Evolutionary conservation across 2,888 invertebrate species (phyloP).

Genomic region (Laspeyria flexula): DNA sequence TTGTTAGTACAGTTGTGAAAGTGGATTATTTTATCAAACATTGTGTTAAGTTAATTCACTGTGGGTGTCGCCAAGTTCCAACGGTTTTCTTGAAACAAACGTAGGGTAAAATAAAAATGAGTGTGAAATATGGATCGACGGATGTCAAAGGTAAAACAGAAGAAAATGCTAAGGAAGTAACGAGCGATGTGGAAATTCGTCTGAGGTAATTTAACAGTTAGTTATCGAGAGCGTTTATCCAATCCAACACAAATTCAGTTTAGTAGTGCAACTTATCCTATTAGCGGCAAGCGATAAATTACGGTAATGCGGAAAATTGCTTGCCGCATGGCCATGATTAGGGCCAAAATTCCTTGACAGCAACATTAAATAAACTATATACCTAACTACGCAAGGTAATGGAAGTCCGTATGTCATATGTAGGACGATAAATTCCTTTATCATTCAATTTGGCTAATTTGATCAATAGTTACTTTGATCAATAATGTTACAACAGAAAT

Average conservation of each 20-base stretch:
- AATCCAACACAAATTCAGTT: constrained; percentile 48
- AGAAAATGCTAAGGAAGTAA: constrained; percentile 57
- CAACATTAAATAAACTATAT: background rate
- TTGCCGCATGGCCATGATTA: background rate
- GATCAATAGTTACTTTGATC: constrained; percentile 4
- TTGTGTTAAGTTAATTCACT: constrained; percentile 29
- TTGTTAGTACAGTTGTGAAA: constrained; percentile 52
- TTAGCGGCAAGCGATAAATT: constrained; percentile 56
- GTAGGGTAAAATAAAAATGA: constrained; percentile 54
- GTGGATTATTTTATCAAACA: constrained; percentile 26
- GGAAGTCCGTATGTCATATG: background rate
- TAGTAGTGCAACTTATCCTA: constrained; percentile 61
- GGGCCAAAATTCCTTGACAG: background rate
- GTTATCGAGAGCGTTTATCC: constrained; percentile 41
- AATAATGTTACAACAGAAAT: constrained; percentile 13
- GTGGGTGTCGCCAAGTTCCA: constrained; percentile 26
- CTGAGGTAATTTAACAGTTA: constrained; percentile 61
- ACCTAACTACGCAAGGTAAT: background rate
- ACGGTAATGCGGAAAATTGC: constrained; percentile 57
- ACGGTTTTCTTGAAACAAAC: constrained; percentile 23
- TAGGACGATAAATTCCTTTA: constrained; percentile 15
- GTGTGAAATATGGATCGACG: constrained; percentile 75
- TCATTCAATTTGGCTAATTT: constrained; percentile 34
- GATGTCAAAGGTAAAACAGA: constrained; percentile 57
- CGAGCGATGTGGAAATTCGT: constrained; percentile 55